Base-by-base conservation (phyloP, 2,113 vertebrate species). In the Hepsetus odoe region DNA sequence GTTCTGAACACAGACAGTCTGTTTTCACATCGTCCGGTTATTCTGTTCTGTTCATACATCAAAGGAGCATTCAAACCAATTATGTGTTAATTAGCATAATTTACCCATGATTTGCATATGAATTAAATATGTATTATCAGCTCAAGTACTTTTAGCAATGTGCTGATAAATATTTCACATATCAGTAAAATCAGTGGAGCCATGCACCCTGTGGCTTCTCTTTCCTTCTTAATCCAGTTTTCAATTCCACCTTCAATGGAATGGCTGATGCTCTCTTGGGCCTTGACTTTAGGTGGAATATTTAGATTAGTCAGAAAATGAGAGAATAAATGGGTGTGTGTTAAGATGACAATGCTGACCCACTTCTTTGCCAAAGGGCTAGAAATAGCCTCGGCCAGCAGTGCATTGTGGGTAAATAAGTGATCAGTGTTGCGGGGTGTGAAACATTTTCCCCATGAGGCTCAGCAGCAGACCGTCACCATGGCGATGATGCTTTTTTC, bases 361-460 rank as follows among this genome's bases (percentile, higher is more conserved):
- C 74, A 68, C 32, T 76, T 76, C 64, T 76, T 56, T 58, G 16
- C 33, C 49, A 49, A 33, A 69, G 53, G 65, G 33, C 58, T 68
- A 2, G 18, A 68, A 69, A 77, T 55, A 67, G 18, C 64, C 14
- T 32, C 49, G 42, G 35, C 40, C 26, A 58, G 64, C 18, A 44
- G 13, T 32, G 51, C 51, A 55, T 55, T 22, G 56, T 46, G 6
- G 74, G 66, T 56, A 67, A 68, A 56, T 53, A 46, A 65, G 42
- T 55, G 69, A 20, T 26, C 2, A 13, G 74, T 4, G 44, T 53
- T 51, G 46, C 38, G 74, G 10, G 22, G 55, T 67, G 62, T 42
- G 51, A 26, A 44, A 64, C 28, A 35, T 49, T 22, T 53, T 44
- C 73, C n/a, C 42, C n/a, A 42, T 26, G 61, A 76, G 74, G 51